Base-by-base conservation (phyloP, 1,140 invertebrate species). In the Chymomyza costata region DNA sequence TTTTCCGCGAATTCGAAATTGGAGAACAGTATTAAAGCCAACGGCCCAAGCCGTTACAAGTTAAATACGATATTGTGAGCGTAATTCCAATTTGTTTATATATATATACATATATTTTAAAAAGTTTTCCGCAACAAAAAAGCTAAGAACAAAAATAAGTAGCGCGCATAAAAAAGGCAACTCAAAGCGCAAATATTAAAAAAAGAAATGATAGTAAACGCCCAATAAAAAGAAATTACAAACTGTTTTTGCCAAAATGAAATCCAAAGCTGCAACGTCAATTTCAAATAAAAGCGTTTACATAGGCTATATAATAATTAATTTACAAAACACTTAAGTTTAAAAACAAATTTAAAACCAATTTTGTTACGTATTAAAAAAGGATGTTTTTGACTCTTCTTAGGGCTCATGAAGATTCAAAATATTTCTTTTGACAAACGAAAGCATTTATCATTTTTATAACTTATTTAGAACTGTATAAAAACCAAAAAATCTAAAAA, bases 391-490 rank as follows among this genome's bases (percentile, higher is more conserved):
- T 83, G 80, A 58, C 80, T 83, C 80, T 83, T 83, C 74, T 60
- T 81, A 74, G 80, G 80, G 80, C 80, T 83, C 80, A 83, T 81
- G 73, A 80, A 83, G 80, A 76, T 65, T 76, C 80, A 83, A 83
- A 83, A 68, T 71, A 81, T 83, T 80, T 80, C 81, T 83, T 83
- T 83, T 83, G 80, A 32, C 54, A 60, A 52, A 60, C 21, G 18
- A 17, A 17, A 32, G 1, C 21, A 34, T 11, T 10, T 54, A 16
- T 63, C 1, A 37, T 69, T 70, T 58, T 1, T 14, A 57, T 8
- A 45, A 31, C 11, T 10, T 28, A 37, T 6, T 47, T 17, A 41
- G 17, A 31, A 8, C 11, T 17, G 35, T 39, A 35, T 6, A 32
- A 16, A 38, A 17, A 14, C n/a, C 28, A 30, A 66, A 6, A 44